Percentiles rank a stretch among this genome's conserved stretches.
These are phyloP conservation scores for Lepilemur ruficaudatus DNA, from an alignment of 2,797 vertebrate species.

Conservation along the genomic window DNA sequence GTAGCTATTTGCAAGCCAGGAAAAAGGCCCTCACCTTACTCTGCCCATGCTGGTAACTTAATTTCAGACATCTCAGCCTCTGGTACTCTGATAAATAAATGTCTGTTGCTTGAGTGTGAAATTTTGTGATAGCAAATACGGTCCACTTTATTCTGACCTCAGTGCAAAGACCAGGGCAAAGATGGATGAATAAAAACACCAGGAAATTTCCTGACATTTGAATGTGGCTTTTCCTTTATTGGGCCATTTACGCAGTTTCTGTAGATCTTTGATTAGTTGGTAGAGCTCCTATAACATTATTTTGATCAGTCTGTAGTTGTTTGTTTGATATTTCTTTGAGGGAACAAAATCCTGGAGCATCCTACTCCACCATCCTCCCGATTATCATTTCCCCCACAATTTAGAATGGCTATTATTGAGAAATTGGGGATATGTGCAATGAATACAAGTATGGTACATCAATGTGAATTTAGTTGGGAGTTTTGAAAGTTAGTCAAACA, in stretches of 20 bases:
- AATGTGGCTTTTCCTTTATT: neutral
- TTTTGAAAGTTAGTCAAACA: conserved; percentile 8
- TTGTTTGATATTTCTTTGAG: neutral
- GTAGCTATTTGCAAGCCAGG: neutral
- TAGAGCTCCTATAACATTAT: neutral
- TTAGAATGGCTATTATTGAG: conserved; percentile 34
- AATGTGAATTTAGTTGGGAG: neutral
- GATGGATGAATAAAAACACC: neutral
- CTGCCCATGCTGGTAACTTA: neutral
- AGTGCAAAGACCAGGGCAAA: neutral
- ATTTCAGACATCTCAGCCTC: neutral
- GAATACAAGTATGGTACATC: neutral
- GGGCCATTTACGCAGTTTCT: neutral
- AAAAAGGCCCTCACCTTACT: neutral
- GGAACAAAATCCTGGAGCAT: neutral
- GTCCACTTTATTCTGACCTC: neutral
- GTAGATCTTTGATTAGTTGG: neutral
- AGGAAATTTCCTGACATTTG: neutral
- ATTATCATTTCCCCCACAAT: neutral
- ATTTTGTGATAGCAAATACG: neutral
- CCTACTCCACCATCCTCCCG: neutral
- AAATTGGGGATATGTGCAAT: neutral
- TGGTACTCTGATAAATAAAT: neutral
- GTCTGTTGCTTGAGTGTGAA: neutral
- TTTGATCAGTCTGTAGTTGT: neutral